Evolutionary conservation across 2,888 invertebrate genomes (phyloP).

Genomic region (Alsophila aescularia): DNA sequence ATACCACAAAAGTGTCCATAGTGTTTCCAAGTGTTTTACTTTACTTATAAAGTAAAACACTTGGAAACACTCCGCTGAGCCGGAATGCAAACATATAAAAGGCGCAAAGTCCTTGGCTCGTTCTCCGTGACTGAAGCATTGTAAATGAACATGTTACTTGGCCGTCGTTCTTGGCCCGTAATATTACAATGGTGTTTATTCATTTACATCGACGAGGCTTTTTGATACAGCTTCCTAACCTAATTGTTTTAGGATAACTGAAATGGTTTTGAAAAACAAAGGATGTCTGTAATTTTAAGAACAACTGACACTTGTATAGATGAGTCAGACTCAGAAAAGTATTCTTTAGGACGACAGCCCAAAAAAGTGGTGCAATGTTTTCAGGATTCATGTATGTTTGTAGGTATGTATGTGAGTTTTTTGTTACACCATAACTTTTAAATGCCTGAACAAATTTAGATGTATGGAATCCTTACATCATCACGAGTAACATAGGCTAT

Average conservation of each 20-base stretch:
- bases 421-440: too few species aligned
- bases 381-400: too few species aligned
- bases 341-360: too few species aligned
- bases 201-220: slow-evolving; percentile 33
- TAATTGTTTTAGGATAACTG: slow-evolving; percentile 23
- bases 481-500: too few species aligned
- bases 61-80: slow-evolving; percentile 46
- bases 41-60: slow-evolving; percentile 36
- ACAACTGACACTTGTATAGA: too few species aligned
- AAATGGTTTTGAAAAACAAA: slow-evolving; percentile 1
- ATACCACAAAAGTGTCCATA: too few species aligned
- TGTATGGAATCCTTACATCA: too few species aligned
- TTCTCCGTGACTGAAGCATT: slow-evolving; percentile 64
- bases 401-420: too few species aligned
- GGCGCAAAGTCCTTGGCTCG: slow-evolving; percentile 66
- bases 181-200: slow-evolving; percentile 52
- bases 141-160: slow-evolving; percentile 63
- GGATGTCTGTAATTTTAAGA: neutral
- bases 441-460: too few species aligned
- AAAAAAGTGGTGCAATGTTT: too few species aligned
- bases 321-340: too few species aligned
- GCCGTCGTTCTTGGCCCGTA: slow-evolving; percentile 37
- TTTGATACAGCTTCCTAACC: slow-evolving; percentile 32
- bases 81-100: slow-evolving; percentile 69
- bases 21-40: too few species aligned